Evolutionary conservation across 2,797 vertebrate species (phyloP).

Genomic region (Gymnoscopelus braueri): DNA sequence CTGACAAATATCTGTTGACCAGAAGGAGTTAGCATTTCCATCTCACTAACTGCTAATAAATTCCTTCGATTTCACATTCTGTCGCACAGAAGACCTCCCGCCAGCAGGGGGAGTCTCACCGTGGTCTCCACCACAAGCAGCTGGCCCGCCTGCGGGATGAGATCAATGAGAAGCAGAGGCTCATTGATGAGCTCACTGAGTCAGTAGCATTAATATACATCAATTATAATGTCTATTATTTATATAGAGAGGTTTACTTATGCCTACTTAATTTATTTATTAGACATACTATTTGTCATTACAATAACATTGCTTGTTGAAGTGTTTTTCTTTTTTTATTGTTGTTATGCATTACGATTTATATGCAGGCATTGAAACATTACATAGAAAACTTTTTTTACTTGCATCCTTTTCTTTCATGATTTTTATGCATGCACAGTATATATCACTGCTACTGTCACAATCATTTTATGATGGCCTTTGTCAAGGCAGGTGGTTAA

Average conservation of each 20-base stretch:
- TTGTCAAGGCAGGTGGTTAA: neutral
- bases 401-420: too few relatives aligned
- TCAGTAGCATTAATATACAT: constrained; percentile 64
- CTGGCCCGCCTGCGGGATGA: constrained; percentile 91
- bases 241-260: neutral
- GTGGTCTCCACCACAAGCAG: constrained; percentile 91
- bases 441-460: too few relatives aligned
- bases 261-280: neutral
- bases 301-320: too few relatives aligned
- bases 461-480: too few relatives aligned
- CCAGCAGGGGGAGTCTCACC: constrained; percentile 82
- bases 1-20: too few relatives aligned
- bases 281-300: neutral
- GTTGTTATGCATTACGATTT: too few relatives aligned
- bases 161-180: constrained; percentile 94
- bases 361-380: too few relatives aligned
- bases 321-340: too few relatives aligned
- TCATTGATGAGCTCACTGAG: constrained; percentile 94
- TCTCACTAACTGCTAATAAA: too few relatives aligned
- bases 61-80: neutral
- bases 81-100: constrained; percentile 73
- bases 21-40: neutral
- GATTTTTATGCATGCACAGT: too few relatives aligned
- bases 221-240: neutral
- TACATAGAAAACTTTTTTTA: too few relatives aligned